A percentile compares a stretch with the other conserved stretches of the same genome.
Conservation (phyloP, 1,140 invertebrate species). For the Drosophila lowei region DNA sequence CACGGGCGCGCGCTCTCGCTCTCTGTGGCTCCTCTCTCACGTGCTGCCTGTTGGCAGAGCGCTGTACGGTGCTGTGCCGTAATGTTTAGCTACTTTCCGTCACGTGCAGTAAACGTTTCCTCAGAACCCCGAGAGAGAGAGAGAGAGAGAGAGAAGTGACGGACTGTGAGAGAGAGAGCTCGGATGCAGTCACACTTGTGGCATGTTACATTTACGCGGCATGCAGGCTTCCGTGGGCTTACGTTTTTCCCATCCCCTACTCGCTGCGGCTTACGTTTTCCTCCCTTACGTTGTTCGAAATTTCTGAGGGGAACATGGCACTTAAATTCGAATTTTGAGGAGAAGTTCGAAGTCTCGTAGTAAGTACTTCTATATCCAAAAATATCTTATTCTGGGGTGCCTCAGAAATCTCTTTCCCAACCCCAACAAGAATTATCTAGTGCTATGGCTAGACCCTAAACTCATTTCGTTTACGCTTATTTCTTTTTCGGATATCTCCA, state of each 20-base stretch:
- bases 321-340: too few relatives aligned
- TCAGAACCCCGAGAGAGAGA: conserved; percentile 7
- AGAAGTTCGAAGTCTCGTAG: too few relatives aligned
- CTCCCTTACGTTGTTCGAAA: conserved; percentile 3
- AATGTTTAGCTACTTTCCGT: conserved; percentile 67
- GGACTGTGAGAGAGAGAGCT: too few relatives aligned
- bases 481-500: too few relatives aligned
- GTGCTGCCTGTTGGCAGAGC: conserved; percentile 1
- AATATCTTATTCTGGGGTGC: too few relatives aligned
- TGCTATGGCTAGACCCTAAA: too few relatives aligned
- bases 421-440: too few relatives aligned
- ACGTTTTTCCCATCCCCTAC: conserved; percentile 24
- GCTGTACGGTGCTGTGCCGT: conserved; percentile 45
- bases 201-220: conserved; percentile 49
- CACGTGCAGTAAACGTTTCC: conserved; percentile 68
- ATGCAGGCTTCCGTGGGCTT: neutral
- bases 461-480: too few relatives aligned
- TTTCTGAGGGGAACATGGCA: neutral
- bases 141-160: conserved; percentile 8
- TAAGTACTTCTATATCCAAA: too few relatives aligned
- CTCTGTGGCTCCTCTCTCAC: conserved; percentile 2
- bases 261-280: conserved; percentile 7
- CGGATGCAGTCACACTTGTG: conserved; percentile 64
- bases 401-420: too few relatives aligned
- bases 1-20: conserved; percentile 16